Percentiles rank a stretch among this genome's conserved stretches.
Evolutionary conservation across 37 sponge, comb jelly and placozoan genomes (phyloP).

Genomic region (Beroe ovata): DNA sequence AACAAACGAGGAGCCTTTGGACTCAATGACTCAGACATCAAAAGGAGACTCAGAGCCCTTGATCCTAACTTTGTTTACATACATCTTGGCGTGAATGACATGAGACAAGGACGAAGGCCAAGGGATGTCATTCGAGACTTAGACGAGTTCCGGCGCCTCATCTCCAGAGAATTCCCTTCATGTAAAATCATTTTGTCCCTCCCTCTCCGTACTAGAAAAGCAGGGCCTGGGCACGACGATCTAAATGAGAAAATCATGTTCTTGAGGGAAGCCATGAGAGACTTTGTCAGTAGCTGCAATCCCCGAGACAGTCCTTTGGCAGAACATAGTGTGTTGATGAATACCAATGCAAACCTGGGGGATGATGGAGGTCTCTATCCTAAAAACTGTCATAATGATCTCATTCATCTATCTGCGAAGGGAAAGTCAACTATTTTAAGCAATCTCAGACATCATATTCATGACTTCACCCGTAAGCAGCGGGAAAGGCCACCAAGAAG

Average conservation of each 20-base stretch:
- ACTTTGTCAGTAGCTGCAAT: background rate
- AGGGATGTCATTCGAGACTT: background rate
- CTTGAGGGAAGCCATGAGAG: background rate
- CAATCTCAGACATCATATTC: slow-evolving; percentile 11
- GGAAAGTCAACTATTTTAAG: background rate
- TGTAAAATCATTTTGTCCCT: background rate
- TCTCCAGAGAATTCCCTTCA: background rate
- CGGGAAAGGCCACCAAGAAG: background rate
- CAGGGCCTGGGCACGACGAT: background rate
- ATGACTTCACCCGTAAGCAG: background rate
- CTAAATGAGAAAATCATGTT: background rate
- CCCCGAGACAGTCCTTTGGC: background rate
- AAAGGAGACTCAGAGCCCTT: background rate
- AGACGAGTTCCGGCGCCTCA: background rate
- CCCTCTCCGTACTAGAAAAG: background rate
- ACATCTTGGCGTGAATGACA: slow-evolving; percentile 12
- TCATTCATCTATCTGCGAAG: background rate
- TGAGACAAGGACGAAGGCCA: background rate
- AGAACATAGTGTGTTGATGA: background rate
- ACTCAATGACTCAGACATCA: background rate
- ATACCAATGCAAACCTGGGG: background rate
- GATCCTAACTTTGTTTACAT: background rate
- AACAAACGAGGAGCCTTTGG: background rate
- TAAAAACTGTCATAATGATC: background rate
- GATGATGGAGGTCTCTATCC: background rate